Percentiles rank a stretch among this genome's conserved stretches.
Evolutionary conservation across 2,797 vertebrate species (phyloP).

Genomic region (Gephyroberyx darwinii): DNA sequence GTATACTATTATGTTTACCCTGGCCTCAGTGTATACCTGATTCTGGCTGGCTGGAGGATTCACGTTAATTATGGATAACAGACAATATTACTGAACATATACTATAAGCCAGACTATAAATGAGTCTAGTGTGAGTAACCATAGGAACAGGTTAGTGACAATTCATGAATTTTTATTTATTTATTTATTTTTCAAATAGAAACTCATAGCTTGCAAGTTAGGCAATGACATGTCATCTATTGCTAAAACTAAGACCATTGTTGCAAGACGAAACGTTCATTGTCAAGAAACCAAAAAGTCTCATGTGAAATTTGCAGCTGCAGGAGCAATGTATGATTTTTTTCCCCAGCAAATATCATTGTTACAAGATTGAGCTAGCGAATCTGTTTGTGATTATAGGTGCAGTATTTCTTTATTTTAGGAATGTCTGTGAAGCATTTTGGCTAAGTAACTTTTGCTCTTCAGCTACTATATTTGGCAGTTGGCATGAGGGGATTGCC

Average conservation of each 20-base stretch:
- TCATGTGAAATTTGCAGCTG: background rate
- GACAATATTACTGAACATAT: background rate
- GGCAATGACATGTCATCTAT: background rate
- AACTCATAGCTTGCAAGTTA: background rate
- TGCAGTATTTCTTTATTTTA: no score
- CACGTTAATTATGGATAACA: conserved; percentile 8
- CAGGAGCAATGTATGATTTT: conserved; percentile 10
- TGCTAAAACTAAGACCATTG: conserved; percentile 15
- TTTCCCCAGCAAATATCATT: background rate
- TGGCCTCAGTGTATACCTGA: background rate
- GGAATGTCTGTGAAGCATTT: no score
- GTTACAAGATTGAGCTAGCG: no score
- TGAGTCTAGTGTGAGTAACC: background rate
- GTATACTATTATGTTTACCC: conserved; percentile 4
- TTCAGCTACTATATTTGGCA: background rate
- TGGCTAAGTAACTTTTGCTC: no score
- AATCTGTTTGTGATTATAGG: no score
- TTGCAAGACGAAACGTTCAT: background rate
- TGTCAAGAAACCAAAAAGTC: conserved; percentile 20
- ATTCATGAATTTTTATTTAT: no score
- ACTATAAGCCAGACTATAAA: conserved; percentile 1
- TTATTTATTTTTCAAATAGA: background rate
- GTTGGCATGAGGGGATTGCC: background rate
- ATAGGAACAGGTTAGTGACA: background rate
- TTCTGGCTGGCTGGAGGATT: conserved; percentile 18